Percentiles rank a stretch among this genome's conserved stretches.
phyloP scores from a whole-genome alignment of 2,888 invertebrate species.

The Elysia crispata region DNA sequence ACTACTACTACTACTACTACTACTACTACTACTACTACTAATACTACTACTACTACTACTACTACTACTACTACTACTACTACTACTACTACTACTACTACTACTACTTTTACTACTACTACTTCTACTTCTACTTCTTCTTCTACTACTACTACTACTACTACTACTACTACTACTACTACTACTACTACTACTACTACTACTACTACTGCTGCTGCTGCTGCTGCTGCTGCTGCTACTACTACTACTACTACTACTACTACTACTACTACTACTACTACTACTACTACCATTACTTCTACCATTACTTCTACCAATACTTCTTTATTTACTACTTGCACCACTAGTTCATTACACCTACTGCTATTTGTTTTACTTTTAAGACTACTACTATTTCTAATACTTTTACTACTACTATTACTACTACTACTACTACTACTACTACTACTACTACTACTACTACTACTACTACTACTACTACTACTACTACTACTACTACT shows the following conservation, averaged over 20 bases:
- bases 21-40: too few relatives aligned
- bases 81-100: background rate
- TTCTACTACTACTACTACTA: background rate
- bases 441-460: conserved; percentile 9
- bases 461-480: conserved; percentile 9
- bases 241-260: too few relatives aligned
- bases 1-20: too few relatives aligned
- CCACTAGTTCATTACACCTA: too few relatives aligned
- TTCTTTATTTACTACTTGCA: too few relatives aligned
- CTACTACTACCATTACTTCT: too few relatives aligned
- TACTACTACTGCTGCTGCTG: background rate
- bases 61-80: background rate
- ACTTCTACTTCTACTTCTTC: background rate
- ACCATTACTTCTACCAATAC: too few relatives aligned
- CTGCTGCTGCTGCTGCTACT: background rate
- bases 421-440: conserved; percentile 9
- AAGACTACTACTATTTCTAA: too few relatives aligned
- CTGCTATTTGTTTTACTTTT: too few relatives aligned
- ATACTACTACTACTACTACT: too few relatives aligned
- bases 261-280: background rate
- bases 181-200: background rate
- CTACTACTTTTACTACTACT: conserved; percentile 2
- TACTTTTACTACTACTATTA: background rate
- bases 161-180: background rate
- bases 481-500: conserved; percentile 4